These are phyloP conservation scores for Panopea generosa DNA, from an alignment of 2,888 invertebrate genomes.

Conservation along the genomic window DNA sequence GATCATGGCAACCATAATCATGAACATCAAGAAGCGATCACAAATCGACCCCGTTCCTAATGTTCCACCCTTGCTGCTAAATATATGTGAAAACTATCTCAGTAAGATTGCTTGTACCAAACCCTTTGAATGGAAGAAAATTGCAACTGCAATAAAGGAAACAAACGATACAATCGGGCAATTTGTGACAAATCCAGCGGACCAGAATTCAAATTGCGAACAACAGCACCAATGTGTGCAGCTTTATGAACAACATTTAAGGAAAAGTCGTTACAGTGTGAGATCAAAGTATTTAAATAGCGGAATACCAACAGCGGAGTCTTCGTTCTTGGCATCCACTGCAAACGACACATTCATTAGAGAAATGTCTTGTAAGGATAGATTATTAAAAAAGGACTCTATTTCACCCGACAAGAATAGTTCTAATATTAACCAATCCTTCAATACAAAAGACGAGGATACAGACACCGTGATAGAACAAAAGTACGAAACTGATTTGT, in stretches of 20 bases:
- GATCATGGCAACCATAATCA: conserved; percentile 83
- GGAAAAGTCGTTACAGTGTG: conserved; percentile 32
- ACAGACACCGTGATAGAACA: not conserved
- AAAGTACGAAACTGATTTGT: not conserved
- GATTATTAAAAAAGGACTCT: conserved; percentile 7
- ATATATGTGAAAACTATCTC: conserved; percentile 75
- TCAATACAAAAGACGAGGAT: not conserved
- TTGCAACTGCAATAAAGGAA: conserved; percentile 32
- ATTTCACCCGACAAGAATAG: not conserved
- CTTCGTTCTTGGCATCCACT: conserved; percentile 3
- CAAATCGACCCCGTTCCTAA: conserved; percentile 76
- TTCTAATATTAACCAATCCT: not conserved
- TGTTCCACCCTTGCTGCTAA: conserved; percentile 77
- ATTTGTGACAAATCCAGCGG: not conserved
- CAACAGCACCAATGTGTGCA: not conserved
- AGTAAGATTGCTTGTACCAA: conserved; percentile 74
- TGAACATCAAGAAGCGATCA: conserved; percentile 83
- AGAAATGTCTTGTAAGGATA: conserved; percentile 41
- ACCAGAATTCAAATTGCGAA: not conserved
- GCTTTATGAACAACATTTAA: not conserved
- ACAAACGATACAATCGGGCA: conserved; percentile 3
- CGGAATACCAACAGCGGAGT: conserved; percentile 21
- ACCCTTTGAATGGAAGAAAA: conserved; percentile 60
- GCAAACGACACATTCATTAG: not conserved
- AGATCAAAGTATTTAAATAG: too few species aligned